Base-by-base conservation (phyloP, 2,797 vertebrate genomes). In the Sarcophilus harrisii region DNA sequence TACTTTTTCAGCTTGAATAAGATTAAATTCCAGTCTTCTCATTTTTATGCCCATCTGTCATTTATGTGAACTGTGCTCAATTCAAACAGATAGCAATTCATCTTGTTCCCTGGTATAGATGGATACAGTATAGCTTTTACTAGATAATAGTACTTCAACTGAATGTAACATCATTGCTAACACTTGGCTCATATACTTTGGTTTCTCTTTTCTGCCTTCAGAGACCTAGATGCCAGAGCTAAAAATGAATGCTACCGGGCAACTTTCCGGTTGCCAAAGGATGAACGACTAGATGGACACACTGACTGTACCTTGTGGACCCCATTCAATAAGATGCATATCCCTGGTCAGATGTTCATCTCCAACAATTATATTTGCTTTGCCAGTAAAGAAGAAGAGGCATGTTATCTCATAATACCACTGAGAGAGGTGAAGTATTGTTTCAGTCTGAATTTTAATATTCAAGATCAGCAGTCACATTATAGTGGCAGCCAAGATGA, bases 301-400 rank as follows among this genome's bases (percentile, higher is more conserved):
- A 99, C 99, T 0, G 99, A 99, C 97, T 99, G 99, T 97, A 99
- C 99, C 0, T 98, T 99, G 95, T 99, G 99, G 99, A 99, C 99
- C 0, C 99, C 99, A 0, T 99, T 99, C 93, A 99, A 99, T 90
- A 99, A 99, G 98, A 99, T 99, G 98, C 99, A 99, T 91, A 99
- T 99, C 90, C 98, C 99, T 0, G 99, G 99, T 30, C 99, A 99
- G 98, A 99, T 99, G 98, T 99, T 99, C 98, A 99, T 99, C 98
- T 99, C 99, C 97, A 99, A 99, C 98, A 99, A 99, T 97, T 99
- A 99, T 97, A 99, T 99, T 98, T 99, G 99, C 97, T 99, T 99
- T 45, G 99, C 99, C 98, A 99, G 99, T 98, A 99, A 99, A 93
- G 99, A 99, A 90, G 99, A 99, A 92, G 99, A 99, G 5, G 98